A percentile compares a stretch with the other conserved stretches of the same genome.
phyloP scores from a whole-genome alignment of 2,113 vertebrate genomes.

The Pungitius pungitius region DNA sequence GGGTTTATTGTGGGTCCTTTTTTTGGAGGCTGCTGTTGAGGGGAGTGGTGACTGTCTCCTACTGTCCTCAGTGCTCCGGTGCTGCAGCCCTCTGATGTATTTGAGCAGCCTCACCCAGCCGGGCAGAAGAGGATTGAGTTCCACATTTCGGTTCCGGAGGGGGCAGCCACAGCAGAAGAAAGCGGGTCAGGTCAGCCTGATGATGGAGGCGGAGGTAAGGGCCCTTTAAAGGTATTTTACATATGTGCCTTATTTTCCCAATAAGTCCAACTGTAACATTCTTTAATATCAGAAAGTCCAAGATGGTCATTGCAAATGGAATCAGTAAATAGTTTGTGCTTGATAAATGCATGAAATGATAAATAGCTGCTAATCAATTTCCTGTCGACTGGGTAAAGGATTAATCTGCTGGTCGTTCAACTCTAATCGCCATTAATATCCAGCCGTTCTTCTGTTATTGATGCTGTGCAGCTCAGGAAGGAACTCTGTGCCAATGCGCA shows the following conservation, averaged over 20 bases:
- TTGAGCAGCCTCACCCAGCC: constrained; percentile 88
- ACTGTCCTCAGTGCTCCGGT: constrained; percentile 79
- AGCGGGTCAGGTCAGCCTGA: constrained; percentile 29
- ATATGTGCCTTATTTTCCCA: background rate
- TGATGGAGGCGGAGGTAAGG: constrained; percentile 55
- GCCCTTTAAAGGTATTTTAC: background rate
- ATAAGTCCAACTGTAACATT: background rate
- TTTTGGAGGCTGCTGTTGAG: constrained; percentile 33
- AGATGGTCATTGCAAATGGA: background rate
- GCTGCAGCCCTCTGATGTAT: constrained; percentile 92
- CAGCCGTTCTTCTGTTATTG: background rate
- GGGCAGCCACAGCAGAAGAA: constrained; percentile 76
- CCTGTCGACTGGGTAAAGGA: background rate
- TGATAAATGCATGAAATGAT: background rate
- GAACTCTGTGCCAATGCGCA: background rate
- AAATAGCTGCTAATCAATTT: background rate
- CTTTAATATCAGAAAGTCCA: background rate
- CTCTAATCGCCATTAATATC: background rate
- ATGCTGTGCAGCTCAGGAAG: background rate
- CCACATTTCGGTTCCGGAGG: constrained; percentile 87
- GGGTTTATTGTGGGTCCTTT: constrained; percentile 44
- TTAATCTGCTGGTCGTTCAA: background rate
- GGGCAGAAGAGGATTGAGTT: constrained; percentile 93
- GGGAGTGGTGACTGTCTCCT: constrained; percentile 54
- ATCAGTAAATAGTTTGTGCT: background rate